Percentiles rank a stretch among this genome's conserved stretches.
These are phyloP conservation scores for Caenorhabditis japonica DNA, from an alignment of 2,888 invertebrate species.

Conservation along the genomic window DNA sequence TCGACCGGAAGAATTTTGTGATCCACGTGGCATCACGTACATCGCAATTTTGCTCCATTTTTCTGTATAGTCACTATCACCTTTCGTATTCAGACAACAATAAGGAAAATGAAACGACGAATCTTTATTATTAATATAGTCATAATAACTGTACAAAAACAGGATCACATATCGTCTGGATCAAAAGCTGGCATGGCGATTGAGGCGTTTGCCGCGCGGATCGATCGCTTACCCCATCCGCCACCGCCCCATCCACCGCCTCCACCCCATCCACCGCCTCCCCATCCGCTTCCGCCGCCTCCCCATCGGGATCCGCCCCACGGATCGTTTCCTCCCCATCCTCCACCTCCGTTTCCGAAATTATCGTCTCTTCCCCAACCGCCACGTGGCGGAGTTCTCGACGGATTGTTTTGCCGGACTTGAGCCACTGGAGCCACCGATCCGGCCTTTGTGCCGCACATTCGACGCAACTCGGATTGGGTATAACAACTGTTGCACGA, in stretches of 20 bases:
- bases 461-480: constrained; percentile 55
- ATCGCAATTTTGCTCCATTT: constrained; percentile 6
- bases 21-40: too few species aligned
- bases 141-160: neutral
- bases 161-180: constrained; percentile 27
- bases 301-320: constrained; percentile 37
- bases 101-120: neutral
- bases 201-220: constrained; percentile 18
- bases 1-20: too few species aligned
- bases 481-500: constrained; percentile 60
- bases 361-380: constrained; percentile 38
- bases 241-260: constrained; percentile 26
- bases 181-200: constrained; percentile 38
- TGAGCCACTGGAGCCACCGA: constrained; percentile 48
- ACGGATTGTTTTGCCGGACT: constrained; percentile 20
- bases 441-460: constrained; percentile 50
- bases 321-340: neutral
- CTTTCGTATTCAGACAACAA: neutral
- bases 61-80: constrained; percentile 29
- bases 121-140: constrained; percentile 1
- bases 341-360: constrained; percentile 10
- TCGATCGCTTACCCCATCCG: constrained; percentile 42
- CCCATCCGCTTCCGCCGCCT: constrained; percentile 9
- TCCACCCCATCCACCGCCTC: constrained; percentile 24
- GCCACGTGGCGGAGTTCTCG: constrained; percentile 33